Percentiles rank a stretch among this genome's conserved stretches.
phyloP scores from a whole-genome alignment of 2,888 invertebrate genomes.

The Vannuccia rotundouncinata region DNA sequence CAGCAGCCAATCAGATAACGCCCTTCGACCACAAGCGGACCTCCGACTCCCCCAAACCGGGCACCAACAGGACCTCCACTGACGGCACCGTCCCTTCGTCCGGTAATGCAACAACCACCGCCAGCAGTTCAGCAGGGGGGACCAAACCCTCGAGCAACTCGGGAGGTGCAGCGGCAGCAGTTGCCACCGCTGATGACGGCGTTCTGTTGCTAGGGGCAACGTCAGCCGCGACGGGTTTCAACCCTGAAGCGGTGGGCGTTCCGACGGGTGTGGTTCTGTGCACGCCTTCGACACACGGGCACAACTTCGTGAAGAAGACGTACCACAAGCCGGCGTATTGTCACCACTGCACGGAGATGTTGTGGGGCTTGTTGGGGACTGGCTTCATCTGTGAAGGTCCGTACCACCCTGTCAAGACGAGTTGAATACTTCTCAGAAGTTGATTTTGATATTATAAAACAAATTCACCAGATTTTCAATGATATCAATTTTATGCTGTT shows the following conservation, averaged over 20 bases:
- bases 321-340: constrained; percentile 99
- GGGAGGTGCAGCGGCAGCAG: not conserved
- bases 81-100: not conserved
- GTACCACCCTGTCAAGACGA: constrained; percentile 45
- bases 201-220: no score
- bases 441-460: no score
- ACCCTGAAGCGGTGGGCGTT: not conserved
- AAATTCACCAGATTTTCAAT: no score
- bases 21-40: not conserved
- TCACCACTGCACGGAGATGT: constrained; percentile 99
- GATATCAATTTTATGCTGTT: no score
- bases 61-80: not conserved
- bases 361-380: constrained; percentile 99
- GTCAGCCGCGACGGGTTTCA: no score
- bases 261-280: not conserved
- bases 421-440: no score
- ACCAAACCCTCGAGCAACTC: not conserved
- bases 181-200: no score
- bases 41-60: not conserved
- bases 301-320: constrained; percentile 99
- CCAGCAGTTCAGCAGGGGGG: not conserved
- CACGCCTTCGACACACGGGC: constrained; percentile 61
- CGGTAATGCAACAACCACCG: not conserved
- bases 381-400: constrained; percentile 99
- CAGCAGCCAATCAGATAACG: no score